Conservation (phyloP, 1,140 invertebrate species). For the Neotoxoptera formosana region DNA sequence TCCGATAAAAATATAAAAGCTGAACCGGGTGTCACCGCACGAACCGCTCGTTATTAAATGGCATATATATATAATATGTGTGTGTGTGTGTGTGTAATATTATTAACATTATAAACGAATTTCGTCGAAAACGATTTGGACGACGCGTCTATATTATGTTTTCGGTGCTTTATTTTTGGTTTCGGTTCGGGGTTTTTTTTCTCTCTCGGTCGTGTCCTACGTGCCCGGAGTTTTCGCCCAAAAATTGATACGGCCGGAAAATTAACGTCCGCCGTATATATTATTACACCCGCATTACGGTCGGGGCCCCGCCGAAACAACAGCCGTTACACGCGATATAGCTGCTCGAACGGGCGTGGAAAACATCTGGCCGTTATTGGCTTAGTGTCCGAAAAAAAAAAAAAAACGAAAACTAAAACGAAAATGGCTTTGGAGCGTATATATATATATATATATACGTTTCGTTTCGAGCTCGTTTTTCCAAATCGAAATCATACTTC, state of each 20-base stretch:
- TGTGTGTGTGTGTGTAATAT: neutral
- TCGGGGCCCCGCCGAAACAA: neutral
- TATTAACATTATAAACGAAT: neutral
- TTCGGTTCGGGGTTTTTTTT: neutral
- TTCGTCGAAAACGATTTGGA: neutral
- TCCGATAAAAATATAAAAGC: neutral
- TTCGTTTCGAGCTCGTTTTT: neutral
- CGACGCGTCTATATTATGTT: neutral
- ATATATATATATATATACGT: constrained; percentile 7
- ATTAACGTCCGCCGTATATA: constrained; percentile 35
- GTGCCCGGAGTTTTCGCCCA: neutral
- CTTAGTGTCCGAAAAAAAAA: neutral
- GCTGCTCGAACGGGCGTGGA: neutral
- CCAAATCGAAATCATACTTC: constrained; percentile 5
- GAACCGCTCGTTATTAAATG: neutral
- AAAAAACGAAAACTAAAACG: neutral
- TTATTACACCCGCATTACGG: constrained; percentile 11
- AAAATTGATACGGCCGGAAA: constrained; percentile 26
- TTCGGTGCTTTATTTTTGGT: neutral
- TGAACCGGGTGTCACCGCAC: neutral
- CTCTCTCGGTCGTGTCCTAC: constrained; percentile 28
- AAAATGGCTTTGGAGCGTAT: neutral
- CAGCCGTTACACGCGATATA: constrained; percentile 37
- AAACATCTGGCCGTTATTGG: constrained; percentile 46
- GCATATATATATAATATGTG: neutral